Conservation (phyloP, 1,140 invertebrate genomes). For the Caenorhabditis inopinata region DNA sequence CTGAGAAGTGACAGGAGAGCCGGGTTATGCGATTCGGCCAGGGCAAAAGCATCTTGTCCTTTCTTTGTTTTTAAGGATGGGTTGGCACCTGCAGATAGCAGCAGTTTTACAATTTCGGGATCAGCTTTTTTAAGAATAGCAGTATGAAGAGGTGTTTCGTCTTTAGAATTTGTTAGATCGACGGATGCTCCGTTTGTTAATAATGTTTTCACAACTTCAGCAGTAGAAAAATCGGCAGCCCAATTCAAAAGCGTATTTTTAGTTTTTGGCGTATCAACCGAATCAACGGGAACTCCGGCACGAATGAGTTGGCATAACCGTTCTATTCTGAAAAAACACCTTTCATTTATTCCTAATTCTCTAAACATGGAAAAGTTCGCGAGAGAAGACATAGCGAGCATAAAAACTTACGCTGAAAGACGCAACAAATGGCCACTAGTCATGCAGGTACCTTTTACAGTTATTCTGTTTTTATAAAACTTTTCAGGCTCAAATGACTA, state of each 20-base stretch:
- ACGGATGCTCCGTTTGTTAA: conserved; percentile 35
- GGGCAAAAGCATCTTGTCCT: conserved; percentile 22
- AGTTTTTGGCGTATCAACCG: conserved; percentile 45
- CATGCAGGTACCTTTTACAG: neutral
- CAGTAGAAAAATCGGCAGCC: conserved; percentile 45
- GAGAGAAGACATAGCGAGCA: neutral
- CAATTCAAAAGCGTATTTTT: conserved; percentile 48
- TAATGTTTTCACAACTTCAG: conserved; percentile 42
- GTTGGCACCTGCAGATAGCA: conserved; percentile 35
- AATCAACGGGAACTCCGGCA: conserved; percentile 44
- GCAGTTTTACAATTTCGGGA: conserved; percentile 35
- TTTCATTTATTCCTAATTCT: neutral
- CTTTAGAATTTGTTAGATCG: conserved; percentile 32
- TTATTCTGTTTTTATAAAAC: neutral
- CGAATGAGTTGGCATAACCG: conserved; percentile 47
- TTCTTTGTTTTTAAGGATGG: conserved; percentile 37
- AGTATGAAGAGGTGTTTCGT: conserved; percentile 47
- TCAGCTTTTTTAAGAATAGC: conserved; percentile 33
- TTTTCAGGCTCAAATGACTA: neutral
- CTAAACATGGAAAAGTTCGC: neutral
- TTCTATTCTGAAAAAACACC: conserved; percentile 36
- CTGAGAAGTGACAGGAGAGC: conserved; percentile 38
- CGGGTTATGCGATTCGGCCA: conserved; percentile 39
- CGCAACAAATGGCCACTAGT: neutral
- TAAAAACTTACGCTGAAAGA: neutral